Conservation (phyloP, 2,113 vertebrate genomes). For the Solea senegalensis region DNA sequence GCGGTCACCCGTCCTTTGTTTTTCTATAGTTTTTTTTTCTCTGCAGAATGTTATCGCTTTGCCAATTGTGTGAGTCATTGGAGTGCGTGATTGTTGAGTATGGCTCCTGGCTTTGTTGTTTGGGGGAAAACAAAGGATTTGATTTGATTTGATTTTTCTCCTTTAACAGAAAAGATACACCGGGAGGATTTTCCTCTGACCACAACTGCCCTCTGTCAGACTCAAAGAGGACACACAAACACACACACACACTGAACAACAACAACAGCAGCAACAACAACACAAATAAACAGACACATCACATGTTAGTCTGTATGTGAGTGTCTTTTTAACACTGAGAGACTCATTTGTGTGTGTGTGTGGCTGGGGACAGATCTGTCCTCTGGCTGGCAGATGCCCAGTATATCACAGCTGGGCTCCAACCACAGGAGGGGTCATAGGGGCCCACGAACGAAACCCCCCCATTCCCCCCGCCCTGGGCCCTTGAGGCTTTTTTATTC, state of each 20-base stretch:
- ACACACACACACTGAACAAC: constrained; percentile 36
- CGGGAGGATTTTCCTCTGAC: constrained; percentile 58
- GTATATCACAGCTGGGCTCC: constrained; percentile 72
- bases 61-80: constrained; percentile 71
- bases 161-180: constrained; percentile 45
- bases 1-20: constrained; percentile 1
- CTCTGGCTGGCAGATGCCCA: constrained; percentile 77
- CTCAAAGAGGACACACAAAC: constrained; percentile 44
- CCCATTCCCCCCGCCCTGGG: constrained; percentile 12
- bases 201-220: constrained; percentile 61
- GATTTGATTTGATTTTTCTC: constrained; percentile 63
- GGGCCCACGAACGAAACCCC: constrained; percentile 40
- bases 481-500: constrained; percentile 64
- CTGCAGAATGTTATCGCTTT: constrained; percentile 58
- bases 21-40: neutral
- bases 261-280: constrained; percentile 1
- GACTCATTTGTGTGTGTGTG: constrained; percentile 31
- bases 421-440: constrained; percentile 69
- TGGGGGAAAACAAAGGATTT: constrained; percentile 63
- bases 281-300: constrained; percentile 59
- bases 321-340: constrained; percentile 43
- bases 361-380: constrained; percentile 66
- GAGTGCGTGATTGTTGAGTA: constrained; percentile 74
- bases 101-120: constrained; percentile 71
- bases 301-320: constrained; percentile 38